A percentile compares a stretch with the other conserved stretches of the same genome.
These are phyloP conservation scores for Atherinosoma microstoma DNA, from an alignment of 2,797 vertebrate species.

Conservation along the genomic window DNA sequence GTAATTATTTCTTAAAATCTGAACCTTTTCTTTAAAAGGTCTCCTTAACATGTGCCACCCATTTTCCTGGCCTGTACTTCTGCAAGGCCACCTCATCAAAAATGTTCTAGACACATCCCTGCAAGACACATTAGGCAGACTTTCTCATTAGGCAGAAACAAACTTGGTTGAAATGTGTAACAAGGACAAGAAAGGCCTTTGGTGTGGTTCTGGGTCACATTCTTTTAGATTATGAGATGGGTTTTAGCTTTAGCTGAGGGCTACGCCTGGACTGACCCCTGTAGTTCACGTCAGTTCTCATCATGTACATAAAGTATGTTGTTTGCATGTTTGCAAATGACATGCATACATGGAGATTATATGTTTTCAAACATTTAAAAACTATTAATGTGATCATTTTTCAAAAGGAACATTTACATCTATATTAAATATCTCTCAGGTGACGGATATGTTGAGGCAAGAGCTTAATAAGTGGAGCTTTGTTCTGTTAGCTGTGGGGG, in stretches of 20 bases:
- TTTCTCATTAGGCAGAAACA: too few relatives aligned
- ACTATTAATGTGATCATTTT: conserved; percentile 6
- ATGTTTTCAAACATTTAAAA: neutral
- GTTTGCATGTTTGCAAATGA: neutral
- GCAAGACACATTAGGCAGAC: too few relatives aligned
- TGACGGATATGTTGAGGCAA: conserved; percentile 14
- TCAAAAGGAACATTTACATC: neutral
- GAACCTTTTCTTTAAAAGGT: too few relatives aligned
- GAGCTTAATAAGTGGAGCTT: conserved; percentile 24
- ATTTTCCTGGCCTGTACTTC: too few relatives aligned
- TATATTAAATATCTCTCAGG: conserved; percentile 1
- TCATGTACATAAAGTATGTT: too few relatives aligned
- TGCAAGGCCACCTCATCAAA: too few relatives aligned
- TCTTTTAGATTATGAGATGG: neutral
- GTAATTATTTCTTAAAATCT: too few relatives aligned
- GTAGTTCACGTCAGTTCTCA: neutral
- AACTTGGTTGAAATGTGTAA: neutral
- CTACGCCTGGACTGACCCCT: neutral
- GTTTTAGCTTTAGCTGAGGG: too few relatives aligned
- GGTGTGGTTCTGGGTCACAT: neutral
- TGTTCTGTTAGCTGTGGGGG: conserved; percentile 44
- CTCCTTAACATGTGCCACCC: too few relatives aligned
- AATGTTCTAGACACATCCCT: too few relatives aligned
- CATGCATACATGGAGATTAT: neutral
- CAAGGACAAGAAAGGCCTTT: neutral